Conservation (phyloP, 2,113 vertebrate species). For the Acanthisitta chloris region DNA sequence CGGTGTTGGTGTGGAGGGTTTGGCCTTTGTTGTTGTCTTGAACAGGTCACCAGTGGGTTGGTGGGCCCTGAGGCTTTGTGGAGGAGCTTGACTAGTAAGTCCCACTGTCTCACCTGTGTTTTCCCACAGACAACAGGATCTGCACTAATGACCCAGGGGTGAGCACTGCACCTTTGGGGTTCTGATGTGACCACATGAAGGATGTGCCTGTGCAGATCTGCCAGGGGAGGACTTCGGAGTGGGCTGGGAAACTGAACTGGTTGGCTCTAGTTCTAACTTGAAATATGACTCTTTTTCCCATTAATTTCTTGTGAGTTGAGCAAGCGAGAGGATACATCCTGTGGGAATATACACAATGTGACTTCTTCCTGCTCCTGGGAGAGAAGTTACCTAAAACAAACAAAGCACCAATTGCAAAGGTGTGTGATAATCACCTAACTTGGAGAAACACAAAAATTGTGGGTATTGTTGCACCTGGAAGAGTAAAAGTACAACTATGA, state of each 20-base stretch:
- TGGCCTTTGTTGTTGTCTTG: neutral
- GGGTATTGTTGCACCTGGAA: neutral
- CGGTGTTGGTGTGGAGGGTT: fast-evolving
- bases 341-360: fast-evolving
- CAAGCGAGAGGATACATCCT: neutral
- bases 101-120: fast-evolving
- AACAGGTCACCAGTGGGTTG: neutral
- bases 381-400: neutral
- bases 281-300: fast-evolving
- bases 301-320: neutral
- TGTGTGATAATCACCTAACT: neutral
- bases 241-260: neutral
- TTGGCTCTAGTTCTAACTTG: neutral
- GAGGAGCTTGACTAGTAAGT: neutral
- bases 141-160: too few species aligned
- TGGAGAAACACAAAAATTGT: neutral
- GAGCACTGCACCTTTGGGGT: too few species aligned
- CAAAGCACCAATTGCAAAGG: fast-evolving
- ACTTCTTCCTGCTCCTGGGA: neutral
- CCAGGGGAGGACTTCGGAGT: neutral
- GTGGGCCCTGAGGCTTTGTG: neutral
- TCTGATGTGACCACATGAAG: fast-evolving
- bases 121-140: fast-evolving
- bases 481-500: neutral
- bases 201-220: fast-evolving